These are phyloP conservation scores for Eueremaeus valkanovi DNA, from an alignment of 2,888 invertebrate species.

Conservation along the genomic window DNA sequence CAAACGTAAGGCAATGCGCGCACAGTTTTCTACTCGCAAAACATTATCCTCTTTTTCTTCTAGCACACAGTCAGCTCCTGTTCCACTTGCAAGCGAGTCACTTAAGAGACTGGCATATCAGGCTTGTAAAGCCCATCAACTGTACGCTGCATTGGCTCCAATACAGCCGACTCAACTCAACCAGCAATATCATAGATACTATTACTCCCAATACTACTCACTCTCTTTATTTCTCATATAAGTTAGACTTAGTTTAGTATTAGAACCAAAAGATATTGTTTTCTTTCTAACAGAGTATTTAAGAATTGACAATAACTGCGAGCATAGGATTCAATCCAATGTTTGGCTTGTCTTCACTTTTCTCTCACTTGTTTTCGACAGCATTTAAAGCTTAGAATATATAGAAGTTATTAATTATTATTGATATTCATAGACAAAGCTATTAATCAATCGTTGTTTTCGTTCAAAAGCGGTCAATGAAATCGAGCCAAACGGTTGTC, in stretches of 20 bases:
- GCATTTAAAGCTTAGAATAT: background rate
- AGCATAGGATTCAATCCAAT: too few relatives aligned
- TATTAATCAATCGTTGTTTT: background rate
- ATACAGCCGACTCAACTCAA: background rate
- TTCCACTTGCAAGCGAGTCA: constrained; percentile 32
- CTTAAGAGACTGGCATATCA: constrained; percentile 18
- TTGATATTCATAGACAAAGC: constrained; percentile 26
- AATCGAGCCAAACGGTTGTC: constrained; percentile 20
- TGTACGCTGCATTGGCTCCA: constrained; percentile 24
- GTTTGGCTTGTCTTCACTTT: background rate
- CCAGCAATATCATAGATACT: background rate
- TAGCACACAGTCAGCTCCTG: constrained; percentile 5
- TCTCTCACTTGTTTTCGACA: constrained; percentile 4
- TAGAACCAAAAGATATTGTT: constrained; percentile 23
- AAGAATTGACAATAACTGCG: background rate
- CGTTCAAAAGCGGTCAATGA: constrained; percentile 9
- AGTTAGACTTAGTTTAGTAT: constrained; percentile 5
- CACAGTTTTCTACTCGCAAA: background rate
- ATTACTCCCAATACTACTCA: background rate
- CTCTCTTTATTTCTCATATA: constrained; percentile 17
- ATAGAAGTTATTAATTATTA: constrained; percentile 18
- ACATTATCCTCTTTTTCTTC: constrained; percentile 33
- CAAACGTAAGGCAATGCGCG: constrained; percentile 18
- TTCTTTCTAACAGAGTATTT: background rate
- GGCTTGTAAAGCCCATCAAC: constrained; percentile 23